Evolutionary conservation across 1,140 invertebrate species (phyloP), one percentile per base, ranked within the genome.

Genomic region (Formica exsecta): DNA sequence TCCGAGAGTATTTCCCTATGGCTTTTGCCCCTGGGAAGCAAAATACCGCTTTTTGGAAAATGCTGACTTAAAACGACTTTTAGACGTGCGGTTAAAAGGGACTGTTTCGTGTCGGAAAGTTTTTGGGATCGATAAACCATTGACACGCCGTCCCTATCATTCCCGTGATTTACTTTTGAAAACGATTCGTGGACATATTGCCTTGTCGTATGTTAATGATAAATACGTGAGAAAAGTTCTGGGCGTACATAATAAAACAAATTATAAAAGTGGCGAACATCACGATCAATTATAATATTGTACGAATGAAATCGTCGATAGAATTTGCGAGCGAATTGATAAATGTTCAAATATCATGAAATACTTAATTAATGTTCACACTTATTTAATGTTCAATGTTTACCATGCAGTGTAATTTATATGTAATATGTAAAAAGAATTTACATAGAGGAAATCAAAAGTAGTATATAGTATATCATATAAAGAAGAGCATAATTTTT

Each of bases 151-250:
- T 73, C 79, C 79, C 79, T 32, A 38, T 83, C 66, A 41, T 32
- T 32, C 64, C 54, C 32, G 64, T 70, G 66, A 83, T 83, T 73
- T 68, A 83, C n/a, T 83, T 83, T 83, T 71, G 38, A 13, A 22
- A 73, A 48, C 66, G 79, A 83, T 83, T 83, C 79, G 79, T 83
- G 79, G 68, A 73, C 79, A 73, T 73, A n/a, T 74, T 59, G 79
- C 57, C 54, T 73, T 54, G 38, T 73, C 68, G 79, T 48, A 44
- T 19, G 36, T 61, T 77, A 81, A 81, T 73, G 38, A 59, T 59
- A 73, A 59, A n/a, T 79, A 38, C 62, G 13, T 54, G 64, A 79
- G 41, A 77, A 32, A 44, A 22, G 36, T 70, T 70, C 36, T 57
- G 11, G 16, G 22, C 38, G 44, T 29, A 8, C 9, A 16, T 4